A percentile compares a stretch with the other conserved stretches of the same genome.
Evolutionary conservation across 2,888 invertebrate genomes (phyloP).

Genomic region (Urechis unicinctus): DNA sequence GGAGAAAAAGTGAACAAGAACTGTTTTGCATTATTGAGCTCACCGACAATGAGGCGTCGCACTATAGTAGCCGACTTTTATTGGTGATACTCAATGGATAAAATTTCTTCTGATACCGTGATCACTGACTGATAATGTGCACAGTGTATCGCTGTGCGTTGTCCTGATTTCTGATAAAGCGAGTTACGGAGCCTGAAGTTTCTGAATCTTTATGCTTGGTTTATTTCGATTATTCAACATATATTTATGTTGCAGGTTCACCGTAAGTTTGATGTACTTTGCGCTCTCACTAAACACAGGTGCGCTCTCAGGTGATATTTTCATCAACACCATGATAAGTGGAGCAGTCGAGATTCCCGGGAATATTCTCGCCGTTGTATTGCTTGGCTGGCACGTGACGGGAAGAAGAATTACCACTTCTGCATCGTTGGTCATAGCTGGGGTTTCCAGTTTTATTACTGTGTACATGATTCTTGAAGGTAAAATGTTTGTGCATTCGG

Average conservation of each 20-base stretch:
- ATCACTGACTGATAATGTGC: too few relatives aligned
- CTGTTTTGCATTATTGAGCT: conserved; percentile 1
- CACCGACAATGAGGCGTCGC: background rate
- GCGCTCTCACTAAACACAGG: conserved; percentile 11
- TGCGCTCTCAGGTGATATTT: conserved; percentile 10
- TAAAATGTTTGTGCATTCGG: too few relatives aligned
- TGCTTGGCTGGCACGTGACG: background rate
- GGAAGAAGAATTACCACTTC: conserved; percentile 5
- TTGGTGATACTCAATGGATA: background rate
- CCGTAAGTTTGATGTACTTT: conserved; percentile 14
- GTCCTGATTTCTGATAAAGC: too few relatives aligned
- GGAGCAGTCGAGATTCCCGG: conserved; percentile 14
- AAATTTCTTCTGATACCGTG: background rate
- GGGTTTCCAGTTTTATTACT: conserved; percentile 3
- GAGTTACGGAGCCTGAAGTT: too few relatives aligned
- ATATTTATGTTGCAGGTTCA: conserved; percentile 12
- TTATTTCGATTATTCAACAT: too few relatives aligned
- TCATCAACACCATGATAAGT: conserved; percentile 12
- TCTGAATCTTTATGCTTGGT: too few relatives aligned
- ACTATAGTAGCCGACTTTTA: background rate
- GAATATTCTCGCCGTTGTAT: conserved; percentile 5
- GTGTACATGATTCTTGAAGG: background rate
- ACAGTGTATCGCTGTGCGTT: too few relatives aligned
- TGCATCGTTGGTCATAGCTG: conserved; percentile 4
- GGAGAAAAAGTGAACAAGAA: background rate